These are phyloP conservation scores for Kryptolebias marmoratus DNA, from an alignment of 2,113 vertebrate genomes.

Conservation along the genomic window DNA sequence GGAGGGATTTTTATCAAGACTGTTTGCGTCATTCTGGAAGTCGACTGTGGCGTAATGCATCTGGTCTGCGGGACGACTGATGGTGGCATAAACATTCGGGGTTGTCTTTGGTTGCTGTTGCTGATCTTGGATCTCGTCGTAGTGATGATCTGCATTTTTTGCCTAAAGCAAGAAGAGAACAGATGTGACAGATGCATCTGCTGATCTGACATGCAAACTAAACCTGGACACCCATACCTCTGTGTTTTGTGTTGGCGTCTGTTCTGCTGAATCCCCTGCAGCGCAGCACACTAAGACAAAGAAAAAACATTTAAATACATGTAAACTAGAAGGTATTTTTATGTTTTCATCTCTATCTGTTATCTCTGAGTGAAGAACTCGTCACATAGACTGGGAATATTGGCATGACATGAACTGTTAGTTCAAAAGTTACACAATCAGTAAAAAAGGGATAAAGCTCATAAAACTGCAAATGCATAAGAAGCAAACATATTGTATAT, in stretches of 20 bases:
- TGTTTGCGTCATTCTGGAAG: not conserved
- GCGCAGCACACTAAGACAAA: slow-evolving; percentile 6
- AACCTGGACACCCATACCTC: slow-evolving; percentile 34
- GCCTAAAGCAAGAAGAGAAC: slow-evolving; percentile 13
- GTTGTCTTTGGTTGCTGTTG: not conserved
- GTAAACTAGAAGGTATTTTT: not conserved
- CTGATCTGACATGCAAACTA: slow-evolving; percentile 2
- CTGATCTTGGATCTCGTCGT: slow-evolving; percentile 31
- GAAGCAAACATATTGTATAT: not conserved
- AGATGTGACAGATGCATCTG: not conserved
- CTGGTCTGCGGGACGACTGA: slow-evolving; percentile 9
- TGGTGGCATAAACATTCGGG: not conserved
- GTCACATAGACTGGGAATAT: not conserved
- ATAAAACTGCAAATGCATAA: not conserved
- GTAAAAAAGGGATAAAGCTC: not conserved
- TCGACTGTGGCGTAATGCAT: slow-evolving; percentile 30
- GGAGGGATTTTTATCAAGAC: not conserved
- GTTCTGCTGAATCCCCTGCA: slow-evolving; percentile 10
- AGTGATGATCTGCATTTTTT: slow-evolving; percentile 2
- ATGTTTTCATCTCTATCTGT: not conserved
- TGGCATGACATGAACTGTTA: not conserved
- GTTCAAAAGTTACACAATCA: not conserved
- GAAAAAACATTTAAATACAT: not conserved
- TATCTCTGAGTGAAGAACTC: not conserved
- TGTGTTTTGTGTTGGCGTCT: not conserved